A percentile compares a stretch with the other conserved stretches of the same genome.
Evolutionary conservation across 1,140 invertebrate species (phyloP).

Genomic region (Scaptodrosophila lebanonensis): DNA sequence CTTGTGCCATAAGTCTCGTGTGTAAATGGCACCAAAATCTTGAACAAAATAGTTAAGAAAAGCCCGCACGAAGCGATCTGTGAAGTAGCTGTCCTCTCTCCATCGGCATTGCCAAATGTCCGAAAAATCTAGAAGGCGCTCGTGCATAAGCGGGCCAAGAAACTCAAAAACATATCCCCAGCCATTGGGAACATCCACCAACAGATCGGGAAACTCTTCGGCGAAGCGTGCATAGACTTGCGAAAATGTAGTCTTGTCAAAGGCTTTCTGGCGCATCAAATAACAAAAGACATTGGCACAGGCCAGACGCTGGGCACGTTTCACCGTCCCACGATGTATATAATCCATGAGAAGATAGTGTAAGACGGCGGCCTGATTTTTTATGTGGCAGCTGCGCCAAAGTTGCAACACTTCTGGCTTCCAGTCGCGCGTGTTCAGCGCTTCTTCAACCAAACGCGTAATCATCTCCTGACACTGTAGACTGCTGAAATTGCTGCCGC

Average conservation of each 20-base stretch:
- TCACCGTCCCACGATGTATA: conserved; percentile 44
- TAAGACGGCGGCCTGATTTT: conserved; percentile 41
- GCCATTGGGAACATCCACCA: conserved; percentile 67
- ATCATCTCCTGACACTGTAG: conserved; percentile 51
- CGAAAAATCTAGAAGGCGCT: conserved; percentile 36
- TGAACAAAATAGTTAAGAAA: conserved; percentile 62
- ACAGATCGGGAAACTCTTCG: conserved; percentile 53
- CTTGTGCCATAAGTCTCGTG: conserved; percentile 61
- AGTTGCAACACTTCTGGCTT: conserved; percentile 38
- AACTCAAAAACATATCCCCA: conserved; percentile 71
- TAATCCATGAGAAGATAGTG: conserved; percentile 54
- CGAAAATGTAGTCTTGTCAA: conserved; percentile 44
- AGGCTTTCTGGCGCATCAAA: conserved; percentile 42
- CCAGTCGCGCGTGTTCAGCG: conserved; percentile 46
- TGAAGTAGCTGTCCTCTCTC: conserved; percentile 33
- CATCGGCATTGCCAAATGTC: conserved; percentile 65
- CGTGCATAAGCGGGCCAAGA: conserved; percentile 59
- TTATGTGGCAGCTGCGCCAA: conserved; percentile 37
- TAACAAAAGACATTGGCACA: conserved; percentile 49
- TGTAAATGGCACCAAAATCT: conserved; percentile 62
- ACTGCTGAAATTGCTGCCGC: conserved; percentile 4
- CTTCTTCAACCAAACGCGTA: conserved; percentile 51
- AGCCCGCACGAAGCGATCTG: conserved; percentile 55
- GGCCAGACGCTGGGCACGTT: conserved; percentile 44
- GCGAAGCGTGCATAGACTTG: conserved; percentile 47